Evolutionary conservation across 2,113 vertebrate species (phyloP).

Genomic region (Orcinus orca): DNA sequence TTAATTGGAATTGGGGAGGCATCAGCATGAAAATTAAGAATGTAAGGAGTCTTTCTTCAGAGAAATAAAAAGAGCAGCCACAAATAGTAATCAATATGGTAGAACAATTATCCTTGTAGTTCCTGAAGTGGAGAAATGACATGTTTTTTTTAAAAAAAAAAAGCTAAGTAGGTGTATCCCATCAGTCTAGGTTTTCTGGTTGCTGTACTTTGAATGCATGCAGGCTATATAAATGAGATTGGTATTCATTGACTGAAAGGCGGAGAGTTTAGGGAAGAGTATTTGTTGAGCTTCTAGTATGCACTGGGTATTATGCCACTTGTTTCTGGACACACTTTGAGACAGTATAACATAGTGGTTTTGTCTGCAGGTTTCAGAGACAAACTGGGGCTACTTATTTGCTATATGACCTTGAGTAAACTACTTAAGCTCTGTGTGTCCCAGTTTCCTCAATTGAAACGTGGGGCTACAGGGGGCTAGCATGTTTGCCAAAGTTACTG

Average conservation of each 20-base stretch:
- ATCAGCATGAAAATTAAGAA: not conserved
- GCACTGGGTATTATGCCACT: not conserved
- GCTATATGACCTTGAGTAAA: not conserved
- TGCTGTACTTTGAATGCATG: not conserved
- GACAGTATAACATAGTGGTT: not conserved
- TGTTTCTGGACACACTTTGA: not conserved
- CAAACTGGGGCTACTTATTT: not conserved
- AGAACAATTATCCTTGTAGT: not conserved
- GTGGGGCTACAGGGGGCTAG: not conserved
- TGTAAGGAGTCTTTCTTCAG: not conserved
- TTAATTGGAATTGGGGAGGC: not conserved
- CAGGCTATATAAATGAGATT: not conserved
- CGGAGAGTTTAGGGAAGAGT: not conserved
- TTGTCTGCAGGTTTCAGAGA: not conserved
- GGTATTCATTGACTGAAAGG: not conserved
- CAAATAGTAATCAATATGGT: not conserved
- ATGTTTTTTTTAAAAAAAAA: not conserved
- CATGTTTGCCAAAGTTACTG: not conserved
- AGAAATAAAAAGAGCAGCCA: not conserved
- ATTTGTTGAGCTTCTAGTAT: not conserved
- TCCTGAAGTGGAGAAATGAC: not conserved
- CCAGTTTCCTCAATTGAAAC: not conserved
- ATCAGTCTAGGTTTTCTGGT: not conserved
- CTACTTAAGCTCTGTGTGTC: not conserved
- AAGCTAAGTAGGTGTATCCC: not conserved